A percentile compares a stretch with the other conserved stretches of the same genome.
Conservation (phyloP, 2,797 vertebrate species). For the Spinus olivaceus region DNA sequence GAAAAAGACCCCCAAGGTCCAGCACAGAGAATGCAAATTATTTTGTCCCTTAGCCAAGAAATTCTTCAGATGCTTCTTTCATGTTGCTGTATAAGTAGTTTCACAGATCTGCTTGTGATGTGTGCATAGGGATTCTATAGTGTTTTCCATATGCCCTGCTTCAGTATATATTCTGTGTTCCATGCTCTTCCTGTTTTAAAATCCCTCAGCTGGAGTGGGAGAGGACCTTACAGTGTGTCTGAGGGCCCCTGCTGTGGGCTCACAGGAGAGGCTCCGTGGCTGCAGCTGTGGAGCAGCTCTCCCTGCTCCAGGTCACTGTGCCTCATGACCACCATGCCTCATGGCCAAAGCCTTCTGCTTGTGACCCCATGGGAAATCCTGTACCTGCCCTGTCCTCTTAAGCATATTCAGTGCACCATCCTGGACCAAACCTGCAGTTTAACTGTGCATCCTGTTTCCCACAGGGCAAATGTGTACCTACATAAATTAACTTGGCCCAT, state of each 20-base stretch:
- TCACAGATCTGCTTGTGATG: neutral
- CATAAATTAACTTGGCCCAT: neutral
- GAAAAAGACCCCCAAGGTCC: rapidly evolving
- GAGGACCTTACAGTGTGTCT: neutral
- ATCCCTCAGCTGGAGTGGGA: neutral
- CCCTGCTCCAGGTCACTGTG: neutral
- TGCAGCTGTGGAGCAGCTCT: neutral
- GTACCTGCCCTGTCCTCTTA: neutral
- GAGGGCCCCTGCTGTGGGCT: neutral
- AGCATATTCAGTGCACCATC: neutral
- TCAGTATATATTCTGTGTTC: neutral
- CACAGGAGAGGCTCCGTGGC: neutral
- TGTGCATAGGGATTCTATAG: neutral
- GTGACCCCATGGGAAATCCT: neutral
- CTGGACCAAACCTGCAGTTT: neutral
- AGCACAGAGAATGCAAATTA: neutral
- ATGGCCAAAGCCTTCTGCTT: neutral
- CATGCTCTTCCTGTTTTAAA: neutral
- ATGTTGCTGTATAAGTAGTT: neutral
- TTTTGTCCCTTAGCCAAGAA: neutral
- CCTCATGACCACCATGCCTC: neutral
- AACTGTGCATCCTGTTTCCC: neutral
- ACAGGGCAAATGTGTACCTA: neutral
- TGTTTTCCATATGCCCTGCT: neutral
- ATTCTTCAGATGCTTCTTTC: neutral